phyloP scores from a whole-genome alignment of 2,888 invertebrate species.

The Strigamia crassipes region DNA sequence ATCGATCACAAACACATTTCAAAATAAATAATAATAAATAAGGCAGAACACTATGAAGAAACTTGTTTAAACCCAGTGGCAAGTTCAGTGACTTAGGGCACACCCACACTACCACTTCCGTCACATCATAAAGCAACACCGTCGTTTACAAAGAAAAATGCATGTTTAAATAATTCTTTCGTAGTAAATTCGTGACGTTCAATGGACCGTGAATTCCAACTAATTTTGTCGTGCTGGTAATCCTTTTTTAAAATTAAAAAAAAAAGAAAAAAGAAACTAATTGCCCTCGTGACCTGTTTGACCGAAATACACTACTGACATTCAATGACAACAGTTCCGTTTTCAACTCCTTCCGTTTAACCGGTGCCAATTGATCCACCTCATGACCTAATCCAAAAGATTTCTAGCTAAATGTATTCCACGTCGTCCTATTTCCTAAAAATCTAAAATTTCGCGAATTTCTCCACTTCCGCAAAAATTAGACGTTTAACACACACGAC shows the following conservation, averaged over 20 bases:
- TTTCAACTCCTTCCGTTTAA: slow-evolving; percentile 5
- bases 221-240: not conserved
- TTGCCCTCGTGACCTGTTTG: slow-evolving; percentile 2
- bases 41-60: not conserved
- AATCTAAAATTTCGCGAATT: not conserved
- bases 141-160: not conserved
- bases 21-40: not conserved
- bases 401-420: not conserved
- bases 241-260: no score
- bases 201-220: not conserved
- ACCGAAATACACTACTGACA: slow-evolving; percentile 30
- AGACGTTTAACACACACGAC: not conserved
- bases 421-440: not conserved
- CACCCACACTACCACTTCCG: slow-evolving; percentile 13
- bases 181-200: not conserved
- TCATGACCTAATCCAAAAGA: slow-evolving; percentile 26
- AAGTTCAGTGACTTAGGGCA: slow-evolving; percentile 11
- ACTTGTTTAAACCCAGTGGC: slow-evolving; percentile 11
- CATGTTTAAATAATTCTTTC: not conserved
- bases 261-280: no score
- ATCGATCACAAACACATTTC: no score
- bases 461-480: not conserved
- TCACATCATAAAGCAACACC: not conserved
- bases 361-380: slow-evolving; percentile 17
- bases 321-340: slow-evolving; percentile 30